Conservation (phyloP, 2,797 vertebrate genomes). For the Rhynchotus rufescens region DNA sequence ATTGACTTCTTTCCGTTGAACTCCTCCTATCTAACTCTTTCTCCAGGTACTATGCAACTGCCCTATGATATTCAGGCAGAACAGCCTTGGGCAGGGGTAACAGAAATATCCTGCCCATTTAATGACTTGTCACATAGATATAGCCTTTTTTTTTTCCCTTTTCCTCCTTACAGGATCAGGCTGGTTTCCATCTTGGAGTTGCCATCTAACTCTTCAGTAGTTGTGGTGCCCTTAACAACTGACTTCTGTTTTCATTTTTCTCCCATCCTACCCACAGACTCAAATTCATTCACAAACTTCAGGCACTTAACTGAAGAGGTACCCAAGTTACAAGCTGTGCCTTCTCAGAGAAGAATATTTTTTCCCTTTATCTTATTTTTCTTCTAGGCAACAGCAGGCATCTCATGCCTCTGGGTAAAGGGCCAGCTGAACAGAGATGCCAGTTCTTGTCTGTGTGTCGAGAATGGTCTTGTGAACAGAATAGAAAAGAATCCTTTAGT, state of each 20-base stretch:
- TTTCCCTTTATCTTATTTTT: conserved; percentile 11
- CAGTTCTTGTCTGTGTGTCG: not conserved
- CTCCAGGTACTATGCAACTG: not conserved
- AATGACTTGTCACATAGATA: not conserved
- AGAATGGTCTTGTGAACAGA: not conserved
- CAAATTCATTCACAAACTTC: not conserved
- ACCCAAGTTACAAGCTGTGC: not conserved
- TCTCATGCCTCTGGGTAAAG: not conserved
- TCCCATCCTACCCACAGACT: not conserved
- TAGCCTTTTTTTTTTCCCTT: not conserved
- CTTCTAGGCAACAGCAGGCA: not conserved
- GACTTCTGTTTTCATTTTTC: not conserved
- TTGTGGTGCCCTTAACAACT: not conserved
- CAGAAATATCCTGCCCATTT: not conserved
- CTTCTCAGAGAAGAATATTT: not conserved
- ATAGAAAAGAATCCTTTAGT: not conserved
- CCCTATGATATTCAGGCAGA: not conserved
- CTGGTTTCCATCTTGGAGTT: not conserved
- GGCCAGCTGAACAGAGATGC: not conserved
- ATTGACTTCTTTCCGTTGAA: not conserved
- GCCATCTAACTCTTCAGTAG: not conserved
- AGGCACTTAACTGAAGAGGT: not conserved
- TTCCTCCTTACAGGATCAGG: not conserved
- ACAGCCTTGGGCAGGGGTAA: not conserved
- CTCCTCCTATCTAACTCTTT: not conserved